Base-by-base conservation (phyloP, 2,888 invertebrate genomes). In the Sinohyriopsis cumingii region DNA sequence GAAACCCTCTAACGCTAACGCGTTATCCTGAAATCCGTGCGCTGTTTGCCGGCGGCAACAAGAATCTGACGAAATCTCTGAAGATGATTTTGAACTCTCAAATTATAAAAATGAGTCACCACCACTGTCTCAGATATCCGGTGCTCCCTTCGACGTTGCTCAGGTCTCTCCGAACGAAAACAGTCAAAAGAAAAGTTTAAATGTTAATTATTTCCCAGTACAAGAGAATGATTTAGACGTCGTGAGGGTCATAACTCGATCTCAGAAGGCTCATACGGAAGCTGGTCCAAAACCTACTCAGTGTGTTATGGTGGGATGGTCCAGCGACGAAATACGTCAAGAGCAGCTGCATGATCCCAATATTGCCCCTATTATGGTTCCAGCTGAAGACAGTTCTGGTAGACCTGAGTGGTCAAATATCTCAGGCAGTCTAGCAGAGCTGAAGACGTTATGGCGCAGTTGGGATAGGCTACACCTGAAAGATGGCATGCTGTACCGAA, bases 1-100 rank as follows among this genome's bases (percentile, higher is more conserved):
- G 66, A 70, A 59, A 20, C 71, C 74, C 45, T 25, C 22, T 5
- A 71, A 76, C 65, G 69, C 76, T 56, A 68, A 72, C 59, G 67
- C 63, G 24, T 28, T 71, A n/a, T n/a, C n/a, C n/a, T n/a, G n/a
- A n/a, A n/a, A n/a, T n/a, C n/a, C n/a, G n/a, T n/a, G n/a, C n/a
- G n/a, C n/a, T n/a, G n/a, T n/a, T n/a, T n/a, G n/a, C n/a, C n/a
- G n/a, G n/a, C n/a, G n/a, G n/a, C n/a, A n/a, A n/a, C n/a, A n/a
- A n/a, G n/a, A n/a, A 53, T 62, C 15, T 18, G 28, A 60, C 18
- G 45, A 53, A 2, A 33, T 55, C 18, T 33, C 24, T 7, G 67
- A 24, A 6, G 59, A 54, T 25, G 54, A 55, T 59, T 55, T 55
- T 55, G 56, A 62, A 19, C 15, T 55, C 25, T 25, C 15, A 24